These are phyloP conservation scores for Arvicanthis niloticus DNA, from an alignment of 2,113 vertebrate species.

Conservation along the genomic window DNA sequence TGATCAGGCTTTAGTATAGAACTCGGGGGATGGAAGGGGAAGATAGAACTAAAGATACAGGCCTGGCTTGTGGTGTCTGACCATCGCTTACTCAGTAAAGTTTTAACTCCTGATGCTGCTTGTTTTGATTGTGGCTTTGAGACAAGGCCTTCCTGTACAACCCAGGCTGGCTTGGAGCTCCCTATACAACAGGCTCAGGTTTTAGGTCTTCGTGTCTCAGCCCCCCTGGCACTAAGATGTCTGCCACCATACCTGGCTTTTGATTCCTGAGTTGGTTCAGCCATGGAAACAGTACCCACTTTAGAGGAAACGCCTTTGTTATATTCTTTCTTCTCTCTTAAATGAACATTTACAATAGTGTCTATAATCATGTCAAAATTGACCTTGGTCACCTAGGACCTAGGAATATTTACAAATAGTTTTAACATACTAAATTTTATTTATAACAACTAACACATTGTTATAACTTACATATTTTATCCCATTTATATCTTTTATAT, in stretches of 20 bases:
- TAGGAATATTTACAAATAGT: neutral
- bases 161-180: neutral
- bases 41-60: neutral
- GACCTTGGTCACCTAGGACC: neutral
- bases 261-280: slow-evolving; percentile 10
- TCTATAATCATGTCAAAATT: neutral
- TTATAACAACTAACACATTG: neutral
- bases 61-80: neutral
- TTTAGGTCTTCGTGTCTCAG: neutral
- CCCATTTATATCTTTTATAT: neutral
- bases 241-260: neutral
- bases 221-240: neutral
- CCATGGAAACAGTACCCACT: neutral
- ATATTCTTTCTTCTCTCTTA: neutral
- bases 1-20: neutral
- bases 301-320: neutral
- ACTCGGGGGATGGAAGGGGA: neutral
- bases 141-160: neutral
- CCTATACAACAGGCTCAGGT: too few species aligned
- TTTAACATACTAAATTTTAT: neutral
- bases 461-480: neutral
- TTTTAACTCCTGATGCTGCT: neutral
- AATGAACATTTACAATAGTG: neutral
- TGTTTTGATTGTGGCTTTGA: neutral
- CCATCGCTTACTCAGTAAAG: neutral